A percentile compares a stretch with the other conserved stretches of the same genome.
phyloP scores from a whole-genome alignment of 2,797 vertebrate genomes.

The Sebastes itinus region DNA sequence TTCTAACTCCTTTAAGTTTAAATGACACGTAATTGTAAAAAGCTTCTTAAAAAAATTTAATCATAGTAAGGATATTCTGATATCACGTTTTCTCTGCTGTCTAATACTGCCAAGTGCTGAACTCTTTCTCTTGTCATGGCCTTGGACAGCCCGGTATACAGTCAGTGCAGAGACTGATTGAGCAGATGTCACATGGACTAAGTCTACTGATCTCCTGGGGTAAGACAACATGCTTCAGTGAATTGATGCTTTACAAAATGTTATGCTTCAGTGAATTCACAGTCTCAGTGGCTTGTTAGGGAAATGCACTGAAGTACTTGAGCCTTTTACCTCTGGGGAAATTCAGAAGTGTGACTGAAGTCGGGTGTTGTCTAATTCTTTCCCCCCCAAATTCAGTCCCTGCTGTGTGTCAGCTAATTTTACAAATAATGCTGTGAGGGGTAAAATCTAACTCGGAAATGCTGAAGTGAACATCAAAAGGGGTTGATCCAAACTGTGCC shows the following conservation, averaged over 20 bases:
- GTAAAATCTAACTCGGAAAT: not conserved
- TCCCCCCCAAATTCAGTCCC: not conserved
- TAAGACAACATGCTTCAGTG: constrained; percentile 1
- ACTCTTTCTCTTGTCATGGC: not conserved
- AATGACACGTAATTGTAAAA: not conserved
- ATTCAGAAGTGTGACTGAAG: not conserved
- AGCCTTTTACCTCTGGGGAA: not conserved
- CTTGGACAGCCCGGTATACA: not conserved
- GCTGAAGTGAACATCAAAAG: not conserved
- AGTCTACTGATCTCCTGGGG: constrained; percentile 16
- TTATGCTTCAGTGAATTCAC: constrained; percentile 3
- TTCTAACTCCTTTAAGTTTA: not conserved
- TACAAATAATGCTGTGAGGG: not conserved
- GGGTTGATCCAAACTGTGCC: not conserved
- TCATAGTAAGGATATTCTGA: not conserved
- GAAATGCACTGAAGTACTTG: not conserved
- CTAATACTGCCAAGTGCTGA: not conserved
- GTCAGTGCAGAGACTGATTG: not conserved
- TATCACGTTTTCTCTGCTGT: not conserved
- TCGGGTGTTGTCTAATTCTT: not conserved
- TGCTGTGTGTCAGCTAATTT: not conserved
- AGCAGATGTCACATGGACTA: constrained; percentile 28
- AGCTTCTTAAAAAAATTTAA: not conserved
- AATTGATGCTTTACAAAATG: constrained; percentile 2
- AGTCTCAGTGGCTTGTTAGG: not conserved